Percentiles rank a stretch among this genome's conserved stretches.
Conservation (phyloP, 2,888 invertebrate genomes). For the Endomychus coccineus region DNA sequence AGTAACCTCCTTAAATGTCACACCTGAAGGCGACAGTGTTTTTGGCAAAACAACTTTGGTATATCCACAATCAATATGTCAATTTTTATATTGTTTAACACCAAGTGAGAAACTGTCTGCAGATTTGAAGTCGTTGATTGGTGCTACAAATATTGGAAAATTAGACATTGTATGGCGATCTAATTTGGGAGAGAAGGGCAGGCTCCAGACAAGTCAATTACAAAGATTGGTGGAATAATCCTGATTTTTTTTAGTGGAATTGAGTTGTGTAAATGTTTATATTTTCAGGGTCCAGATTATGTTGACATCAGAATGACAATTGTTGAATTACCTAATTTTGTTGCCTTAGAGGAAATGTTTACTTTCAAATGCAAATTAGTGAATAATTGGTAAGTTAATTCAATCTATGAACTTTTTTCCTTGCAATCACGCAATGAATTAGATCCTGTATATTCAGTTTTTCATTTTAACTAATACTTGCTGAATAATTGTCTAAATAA, state of each 20-base stretch:
- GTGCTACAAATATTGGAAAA: constrained; percentile 88
- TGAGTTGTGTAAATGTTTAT: constrained; percentile 4
- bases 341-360: constrained; percentile 76
- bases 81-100: constrained; percentile 88
- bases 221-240: constrained; percentile 57
- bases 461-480: too few species aligned
- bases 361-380: constrained; percentile 68
- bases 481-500: too few species aligned
- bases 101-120: constrained; percentile 69
- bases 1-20: constrained; percentile 67
- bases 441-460: too few species aligned
- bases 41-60: constrained; percentile 75
- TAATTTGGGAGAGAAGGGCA: constrained; percentile 92
- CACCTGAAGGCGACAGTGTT: constrained; percentile 60
- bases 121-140: constrained; percentile 70
- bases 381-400: constrained; percentile 61
- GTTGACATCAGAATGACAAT: constrained; percentile 86
- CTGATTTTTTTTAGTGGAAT: constrained; percentile 1
- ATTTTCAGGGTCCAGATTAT: constrained; percentile 75
- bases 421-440: too few species aligned
- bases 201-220: constrained; percentile 91
- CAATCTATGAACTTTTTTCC: constrained; percentile 6
- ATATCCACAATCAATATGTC: constrained; percentile 84
- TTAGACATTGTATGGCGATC: constrained; percentile 98
- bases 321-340: constrained; percentile 76